Evolutionary conservation across 2,888 invertebrate species (phyloP), one percentile per base, ranked within the genome.

Genomic region (Cacoxenus indagator): DNA sequence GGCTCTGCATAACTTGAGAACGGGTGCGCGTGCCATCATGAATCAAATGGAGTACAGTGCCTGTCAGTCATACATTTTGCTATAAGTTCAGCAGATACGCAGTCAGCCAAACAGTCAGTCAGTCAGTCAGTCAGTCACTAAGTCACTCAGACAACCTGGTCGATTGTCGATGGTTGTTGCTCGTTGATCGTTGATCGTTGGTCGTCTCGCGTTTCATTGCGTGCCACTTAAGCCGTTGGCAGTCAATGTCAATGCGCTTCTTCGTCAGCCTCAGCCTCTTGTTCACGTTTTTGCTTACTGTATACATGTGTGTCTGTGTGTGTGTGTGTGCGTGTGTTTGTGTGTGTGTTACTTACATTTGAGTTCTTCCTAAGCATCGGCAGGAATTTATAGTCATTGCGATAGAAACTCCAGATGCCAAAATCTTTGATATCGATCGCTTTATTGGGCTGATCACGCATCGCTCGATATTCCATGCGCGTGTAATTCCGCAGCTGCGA

Each of bases 371-470:
- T 76, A 73, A 86, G 68, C 73, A 77, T 82, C 70, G 87, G 83
- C 72, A 87, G 76, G 75, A 87, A 87, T 70, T 75, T 79, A 72
- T 86, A 87, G n/a, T 79, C 72, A 24, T 69, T 48, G 55, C 77
- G 75, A 66, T 79, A 75, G 14, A 65, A 69, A 45, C 70, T 70
- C 82, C 83, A 83, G 4, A 68, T 65, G 54, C 67, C 68, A 43
- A 83, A 82, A 69, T 85, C 81, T 67, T 75, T 73, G 31, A 72
- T 81, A 37, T 81, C 72, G 24, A 78, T 81, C 9, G 64, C 73
- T 70, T 65, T 8, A 66, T 68, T 3, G 45, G 31, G 6, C 69
- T 67, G 2, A 37, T 24, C 22, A 14, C 24, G 67, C 27, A 76
- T 74, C 9, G 46, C 19, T 6, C 48, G 55, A 57, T 68, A 77